Conservation (phyloP, 2,888 invertebrate genomes). For the Cosmopolites sordidus region DNA sequence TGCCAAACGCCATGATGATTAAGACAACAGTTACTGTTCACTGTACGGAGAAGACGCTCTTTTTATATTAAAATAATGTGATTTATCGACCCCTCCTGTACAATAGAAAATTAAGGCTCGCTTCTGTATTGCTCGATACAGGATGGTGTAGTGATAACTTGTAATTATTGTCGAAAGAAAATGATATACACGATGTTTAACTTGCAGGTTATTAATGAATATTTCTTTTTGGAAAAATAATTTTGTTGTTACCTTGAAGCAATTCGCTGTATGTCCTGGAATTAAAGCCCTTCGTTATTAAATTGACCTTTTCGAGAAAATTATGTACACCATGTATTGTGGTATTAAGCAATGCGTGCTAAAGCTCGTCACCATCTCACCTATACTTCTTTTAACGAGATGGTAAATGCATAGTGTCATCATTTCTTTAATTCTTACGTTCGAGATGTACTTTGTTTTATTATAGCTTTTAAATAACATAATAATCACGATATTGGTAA, state of each 20-base stretch:
- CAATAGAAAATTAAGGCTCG: conserved; percentile 5
- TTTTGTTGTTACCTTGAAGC: too few relatives aligned
- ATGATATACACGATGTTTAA: too few relatives aligned
- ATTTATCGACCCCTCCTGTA: conserved; percentile 20
- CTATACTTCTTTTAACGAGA: conserved; percentile 1
- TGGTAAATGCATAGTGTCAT: background rate
- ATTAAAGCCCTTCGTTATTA: background rate
- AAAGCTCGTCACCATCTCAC: background rate
- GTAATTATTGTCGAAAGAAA: too few relatives aligned
- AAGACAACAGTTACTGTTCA: conserved; percentile 14
- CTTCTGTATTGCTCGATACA: conserved; percentile 4
- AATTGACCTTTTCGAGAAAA: background rate
- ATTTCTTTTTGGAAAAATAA: too few relatives aligned
- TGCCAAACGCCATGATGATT: conserved; percentile 13
- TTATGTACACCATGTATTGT: background rate
- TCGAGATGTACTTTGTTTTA: too few relatives aligned
- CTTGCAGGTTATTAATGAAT: too few relatives aligned
- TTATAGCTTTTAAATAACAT: too few relatives aligned
- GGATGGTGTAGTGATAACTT: conserved; percentile 4
- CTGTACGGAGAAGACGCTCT: conserved; percentile 17
- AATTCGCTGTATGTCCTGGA: too few relatives aligned
- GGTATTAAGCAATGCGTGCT: background rate
- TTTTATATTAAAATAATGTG: conserved; percentile 24
- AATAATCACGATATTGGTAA: too few relatives aligned
- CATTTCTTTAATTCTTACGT: too few relatives aligned